phyloP scores from a whole-genome alignment of 2,888 invertebrate species.

The Stenodera caucasica region DNA sequence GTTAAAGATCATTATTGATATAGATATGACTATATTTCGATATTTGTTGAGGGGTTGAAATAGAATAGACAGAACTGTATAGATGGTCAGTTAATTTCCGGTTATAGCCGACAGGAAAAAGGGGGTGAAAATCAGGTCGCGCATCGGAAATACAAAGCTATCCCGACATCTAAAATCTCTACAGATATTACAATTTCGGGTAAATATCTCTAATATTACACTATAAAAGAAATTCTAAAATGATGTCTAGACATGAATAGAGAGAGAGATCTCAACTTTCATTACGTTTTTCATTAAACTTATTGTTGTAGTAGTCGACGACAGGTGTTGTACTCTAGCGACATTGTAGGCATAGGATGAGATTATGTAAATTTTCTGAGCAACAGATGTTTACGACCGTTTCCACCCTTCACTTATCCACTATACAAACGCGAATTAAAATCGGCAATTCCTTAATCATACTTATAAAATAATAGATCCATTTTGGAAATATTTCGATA shows the following conservation, averaged over 20 bases:
- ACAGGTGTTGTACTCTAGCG: slow-evolving; percentile 32
- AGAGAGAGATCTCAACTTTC: slow-evolving; percentile 12
- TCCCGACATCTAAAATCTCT: slow-evolving; percentile 22
- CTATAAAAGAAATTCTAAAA: no score
- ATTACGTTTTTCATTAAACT: slow-evolving; percentile 35
- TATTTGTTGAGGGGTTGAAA: neutral
- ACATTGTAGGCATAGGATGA: slow-evolving; percentile 31
- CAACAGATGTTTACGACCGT: slow-evolving; percentile 36
- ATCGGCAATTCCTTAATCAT: neutral
- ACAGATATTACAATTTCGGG: slow-evolving; percentile 11
- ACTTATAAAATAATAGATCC: neutral
- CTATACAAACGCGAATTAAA: neutral
- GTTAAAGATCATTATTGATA: neutral
- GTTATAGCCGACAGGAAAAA: slow-evolving; percentile 10
- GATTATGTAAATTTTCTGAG: slow-evolving; percentile 35
- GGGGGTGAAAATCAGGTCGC: slow-evolving; percentile 20
- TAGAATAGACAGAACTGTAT: neutral
- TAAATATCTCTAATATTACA: neutral
- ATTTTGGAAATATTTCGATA: no score
- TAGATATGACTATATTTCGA: neutral
- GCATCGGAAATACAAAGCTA: slow-evolving; percentile 19
- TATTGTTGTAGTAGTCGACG: slow-evolving; percentile 23
- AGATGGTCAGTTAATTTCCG: slow-evolving; percentile 25
- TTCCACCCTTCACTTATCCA: slow-evolving; percentile 17
- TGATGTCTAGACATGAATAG: neutral